Base-by-base conservation (phyloP, 2,888 invertebrate genomes). In the Antheraea yamamai region DNA sequence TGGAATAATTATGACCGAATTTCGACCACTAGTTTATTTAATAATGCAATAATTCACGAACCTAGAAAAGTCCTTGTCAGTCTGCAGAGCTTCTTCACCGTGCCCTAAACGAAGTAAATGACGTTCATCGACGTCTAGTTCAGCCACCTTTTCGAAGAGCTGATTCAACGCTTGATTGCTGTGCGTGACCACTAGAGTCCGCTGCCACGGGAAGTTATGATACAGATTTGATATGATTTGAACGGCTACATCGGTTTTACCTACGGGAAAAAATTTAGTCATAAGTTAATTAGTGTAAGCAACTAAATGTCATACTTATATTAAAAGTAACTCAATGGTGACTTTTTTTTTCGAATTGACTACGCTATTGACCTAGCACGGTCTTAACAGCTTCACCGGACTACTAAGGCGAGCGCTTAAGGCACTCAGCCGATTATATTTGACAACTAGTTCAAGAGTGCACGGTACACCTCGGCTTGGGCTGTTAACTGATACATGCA, bases 91-190 rank as follows among this genome's bases (percentile, higher is more conserved):
- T 89, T 99, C 99, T 89, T 99, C 99, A 20, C 99, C 99, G 84
- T 99, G 99, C 84, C 99, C 99, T 76, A 99, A 96, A 97, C 99
- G 99, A 76, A 99, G 92, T 79, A 99, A 94, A 95, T 99, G 99
- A 0, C 99, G 94, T 89, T 99, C 99, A 85, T 99, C 99, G 58
- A 99, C 98, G 88, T 99, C 99, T 77, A 99, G 92, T 2, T 98
- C 98, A 91, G 99, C 99, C 81, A 99, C 99, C 94, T 99, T 99
- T 92, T 99, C 99, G 92, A 99, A 99, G 77, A 99, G 96, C 93
- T 99, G 99, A 95, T 99, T 99, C 73, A 99, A 95, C 0, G 99
- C 99, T 94, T 99, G 99, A 96, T 99, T 99, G 74, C 99, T 99
- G 93, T 99, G 99, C 0, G 99, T 99, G 0, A 99, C 99, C 84